These are phyloP conservation scores for Colletes latitarsis DNA, from an alignment of 1,140 invertebrate genomes.

Conservation along the genomic window DNA sequence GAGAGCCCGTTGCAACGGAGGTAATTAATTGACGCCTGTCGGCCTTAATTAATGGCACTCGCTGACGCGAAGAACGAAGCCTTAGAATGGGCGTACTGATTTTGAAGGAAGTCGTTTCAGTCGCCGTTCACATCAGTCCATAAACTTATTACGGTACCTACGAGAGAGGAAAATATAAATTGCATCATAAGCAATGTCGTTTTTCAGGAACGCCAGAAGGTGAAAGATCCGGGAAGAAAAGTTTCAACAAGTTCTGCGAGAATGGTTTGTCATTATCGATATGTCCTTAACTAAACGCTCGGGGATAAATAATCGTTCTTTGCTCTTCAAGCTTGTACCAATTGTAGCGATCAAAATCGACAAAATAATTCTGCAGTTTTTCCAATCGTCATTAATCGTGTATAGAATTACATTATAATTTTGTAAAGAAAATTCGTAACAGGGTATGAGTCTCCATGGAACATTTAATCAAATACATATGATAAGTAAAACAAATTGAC, in stretches of 20 bases:
- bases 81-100: conserved; percentile 2
- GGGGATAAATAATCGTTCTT: not conserved
- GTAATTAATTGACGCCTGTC: conserved; percentile 36
- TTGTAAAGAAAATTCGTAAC: no score
- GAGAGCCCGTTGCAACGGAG: conserved; percentile 4
- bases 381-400: no score
- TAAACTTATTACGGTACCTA: not conserved
- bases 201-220: not conserved
- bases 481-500: no score
- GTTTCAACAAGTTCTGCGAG: not conserved
- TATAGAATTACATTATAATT: no score
- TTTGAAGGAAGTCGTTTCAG: conserved; percentile 3
- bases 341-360: not conserved
- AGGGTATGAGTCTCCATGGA: no score
- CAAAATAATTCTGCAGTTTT: not conserved
- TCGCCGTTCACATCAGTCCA: not conserved
- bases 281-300: not conserved
- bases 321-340: not conserved
- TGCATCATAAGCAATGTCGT: not conserved
- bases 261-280: not conserved
- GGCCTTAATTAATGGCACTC: conserved; percentile 32
- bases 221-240: not conserved
- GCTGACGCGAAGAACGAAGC: conserved; percentile 4
- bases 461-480: no score
- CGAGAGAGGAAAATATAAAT: not conserved